A percentile compares a stretch with the other conserved stretches of the same genome.
These are phyloP conservation scores for Cassiopea xamachana DNA, from an alignment of 30 jellyfish, hydroid and myxozoan species.

Conservation along the genomic window DNA sequence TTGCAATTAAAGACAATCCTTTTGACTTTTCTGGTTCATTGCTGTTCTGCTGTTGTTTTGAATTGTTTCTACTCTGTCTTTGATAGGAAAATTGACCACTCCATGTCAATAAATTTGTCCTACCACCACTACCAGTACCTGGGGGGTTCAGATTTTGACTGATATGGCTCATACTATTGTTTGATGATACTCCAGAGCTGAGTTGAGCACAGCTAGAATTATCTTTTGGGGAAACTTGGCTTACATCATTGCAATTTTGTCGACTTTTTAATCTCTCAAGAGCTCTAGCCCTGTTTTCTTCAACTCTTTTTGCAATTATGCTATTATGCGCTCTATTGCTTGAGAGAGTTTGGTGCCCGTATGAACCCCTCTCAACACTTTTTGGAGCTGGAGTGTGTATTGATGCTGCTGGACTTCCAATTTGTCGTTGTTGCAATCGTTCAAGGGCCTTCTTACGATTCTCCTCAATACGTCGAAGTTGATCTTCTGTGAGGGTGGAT, in stretches of 20 bases:
- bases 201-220: not conserved
- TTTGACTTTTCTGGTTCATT: not conserved
- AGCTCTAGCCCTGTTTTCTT: slow-evolving; percentile 34
- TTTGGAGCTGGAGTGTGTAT: not conserved
- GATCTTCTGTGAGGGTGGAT: slow-evolving; percentile 24
- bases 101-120: not conserved
- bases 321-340: not conserved
- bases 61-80: not conserved
- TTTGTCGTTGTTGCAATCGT: slow-evolving; percentile 28
- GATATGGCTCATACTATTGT: not conserved
- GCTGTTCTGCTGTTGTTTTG: not conserved
- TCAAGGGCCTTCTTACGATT: slow-evolving; percentile 36
- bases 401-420: not conserved
- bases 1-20: slow-evolving; percentile 1
- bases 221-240: not conserved
- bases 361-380: not conserved
- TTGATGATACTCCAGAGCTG: not conserved
- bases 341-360: too few species aligned
- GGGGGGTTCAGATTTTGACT: not conserved
- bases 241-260: not conserved
- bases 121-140: not conserved
- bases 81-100: not conserved
- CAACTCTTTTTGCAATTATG: not conserved
- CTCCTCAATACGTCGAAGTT: slow-evolving; percentile 33
- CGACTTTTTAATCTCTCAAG: slow-evolving; percentile 19